A percentile compares a stretch with the other conserved stretches of the same genome.
Evolutionary conservation across 1,140 invertebrate genomes (phyloP).

Genomic region (Pseudoatta argentina): DNA sequence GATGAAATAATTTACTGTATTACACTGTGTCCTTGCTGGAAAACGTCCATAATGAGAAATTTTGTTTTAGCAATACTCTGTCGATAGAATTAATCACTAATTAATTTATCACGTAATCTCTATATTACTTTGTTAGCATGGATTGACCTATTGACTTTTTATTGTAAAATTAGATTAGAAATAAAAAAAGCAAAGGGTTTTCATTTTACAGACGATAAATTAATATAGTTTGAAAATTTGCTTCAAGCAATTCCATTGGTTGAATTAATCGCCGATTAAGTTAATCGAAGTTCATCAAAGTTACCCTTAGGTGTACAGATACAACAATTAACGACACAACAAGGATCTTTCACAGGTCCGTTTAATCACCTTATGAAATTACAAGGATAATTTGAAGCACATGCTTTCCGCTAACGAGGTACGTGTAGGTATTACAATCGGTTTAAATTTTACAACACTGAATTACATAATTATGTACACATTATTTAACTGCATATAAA

Average conservation of each 20-base stretch:
- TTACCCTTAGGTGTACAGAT: not conserved
- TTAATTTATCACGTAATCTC: not conserved
- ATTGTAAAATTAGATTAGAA: not conserved
- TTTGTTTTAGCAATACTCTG: not conserved
- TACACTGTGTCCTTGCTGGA: too few relatives aligned
- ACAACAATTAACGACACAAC: not conserved
- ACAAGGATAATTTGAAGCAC: constrained; percentile 76
- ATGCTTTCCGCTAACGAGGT: constrained; percentile 75
- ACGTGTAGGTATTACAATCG: constrained; percentile 76
- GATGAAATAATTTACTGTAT: too few relatives aligned
- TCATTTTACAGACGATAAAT: not conserved
- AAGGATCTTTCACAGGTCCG: constrained; percentile 69
- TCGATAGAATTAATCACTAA: not conserved
- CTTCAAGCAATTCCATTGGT: not conserved
- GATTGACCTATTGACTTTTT: not conserved
- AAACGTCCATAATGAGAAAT: not conserved
- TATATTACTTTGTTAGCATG: not conserved
- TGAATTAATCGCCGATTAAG: not conserved
- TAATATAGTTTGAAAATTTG: not conserved
- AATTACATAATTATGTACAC: constrained; percentile 76
- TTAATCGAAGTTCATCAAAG: constrained; percentile 16
- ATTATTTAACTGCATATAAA: constrained; percentile 83
- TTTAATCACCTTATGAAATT: constrained; percentile 78
- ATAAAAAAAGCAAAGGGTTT: too few relatives aligned
- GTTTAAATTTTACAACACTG: constrained; percentile 77